Percentiles rank a stretch among this genome's conserved stretches.
Conservation (phyloP, 2,797 vertebrate genomes). For the Anomalospiza imberbis region DNA sequence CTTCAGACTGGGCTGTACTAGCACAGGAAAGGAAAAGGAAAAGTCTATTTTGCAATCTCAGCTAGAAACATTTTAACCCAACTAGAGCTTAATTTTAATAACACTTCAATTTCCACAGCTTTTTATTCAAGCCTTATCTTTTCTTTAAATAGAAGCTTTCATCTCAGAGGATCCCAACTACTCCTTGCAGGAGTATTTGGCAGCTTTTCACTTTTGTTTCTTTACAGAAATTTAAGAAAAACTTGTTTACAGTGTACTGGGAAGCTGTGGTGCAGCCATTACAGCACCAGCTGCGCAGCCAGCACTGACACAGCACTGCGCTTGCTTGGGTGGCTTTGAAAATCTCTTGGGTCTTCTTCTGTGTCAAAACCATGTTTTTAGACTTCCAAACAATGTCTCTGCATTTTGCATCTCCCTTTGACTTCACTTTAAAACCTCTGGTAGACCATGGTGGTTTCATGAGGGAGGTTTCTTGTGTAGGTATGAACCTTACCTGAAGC, state of each 20-base stretch:
- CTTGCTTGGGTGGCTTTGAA: neutral
- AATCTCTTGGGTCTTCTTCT: neutral
- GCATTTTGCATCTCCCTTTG: neutral
- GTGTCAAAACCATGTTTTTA: neutral
- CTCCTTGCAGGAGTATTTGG: constrained; percentile 13
- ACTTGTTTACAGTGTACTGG: neutral
- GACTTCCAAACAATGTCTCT: neutral
- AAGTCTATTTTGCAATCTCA: neutral
- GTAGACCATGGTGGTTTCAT: neutral
- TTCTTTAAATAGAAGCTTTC: constrained; percentile 24
- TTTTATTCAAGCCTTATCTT: constrained; percentile 35
- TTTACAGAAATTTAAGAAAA: neutral
- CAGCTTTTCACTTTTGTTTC: constrained; percentile 38
- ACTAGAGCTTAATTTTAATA: constrained; percentile 38
- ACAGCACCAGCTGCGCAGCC: neutral
- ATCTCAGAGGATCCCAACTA: constrained; percentile 23
- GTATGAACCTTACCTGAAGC: neutral
- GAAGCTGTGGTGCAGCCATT: neutral
- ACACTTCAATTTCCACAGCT: constrained; percentile 14
- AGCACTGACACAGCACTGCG: accelerated
- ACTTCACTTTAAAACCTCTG: neutral
- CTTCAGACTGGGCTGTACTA: neutral
- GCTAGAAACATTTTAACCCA: constrained; percentile 35
- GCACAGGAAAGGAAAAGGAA: neutral
- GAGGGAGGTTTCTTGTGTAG: neutral